These are phyloP conservation scores for Sarcophaga peregrina DNA, from an alignment of 1,140 invertebrate genomes.

Conservation along the genomic window DNA sequence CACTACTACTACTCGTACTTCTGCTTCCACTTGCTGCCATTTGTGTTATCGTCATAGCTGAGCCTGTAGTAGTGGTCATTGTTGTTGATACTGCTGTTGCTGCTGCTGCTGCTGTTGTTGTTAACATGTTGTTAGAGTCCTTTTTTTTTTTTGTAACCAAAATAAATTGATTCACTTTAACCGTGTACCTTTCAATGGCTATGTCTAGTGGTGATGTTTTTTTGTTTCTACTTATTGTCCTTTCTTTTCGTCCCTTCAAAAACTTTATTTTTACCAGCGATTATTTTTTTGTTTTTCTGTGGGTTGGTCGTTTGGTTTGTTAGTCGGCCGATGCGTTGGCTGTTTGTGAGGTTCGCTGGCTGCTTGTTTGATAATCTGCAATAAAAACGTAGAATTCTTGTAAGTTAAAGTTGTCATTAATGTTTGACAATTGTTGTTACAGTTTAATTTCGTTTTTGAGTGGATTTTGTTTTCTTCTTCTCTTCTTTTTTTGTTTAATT, in stretches of 20 bases:
- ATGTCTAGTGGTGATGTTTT: not conserved
- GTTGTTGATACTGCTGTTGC: conserved; percentile 37
- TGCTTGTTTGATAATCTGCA: conserved; percentile 33
- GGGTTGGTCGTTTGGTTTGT: no score
- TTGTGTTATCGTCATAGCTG: conserved; percentile 15
- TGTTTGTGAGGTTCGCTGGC: not conserved
- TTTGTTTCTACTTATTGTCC: no score
- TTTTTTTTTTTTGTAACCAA: conserved; percentile 24
- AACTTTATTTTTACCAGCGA: no score
- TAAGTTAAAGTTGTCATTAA: conserved; percentile 38
- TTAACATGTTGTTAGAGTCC: not conserved
- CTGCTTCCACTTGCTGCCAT: not conserved
- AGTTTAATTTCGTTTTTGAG: conserved; percentile 14
- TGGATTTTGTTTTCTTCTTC: not conserved
- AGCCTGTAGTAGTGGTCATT: not conserved
- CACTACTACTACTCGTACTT: not conserved
- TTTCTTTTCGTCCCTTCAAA: not conserved
- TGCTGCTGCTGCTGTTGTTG: conserved; percentile 32
- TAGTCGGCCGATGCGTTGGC: not conserved
- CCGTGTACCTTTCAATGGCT: not conserved
- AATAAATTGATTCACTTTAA: conserved; percentile 36
- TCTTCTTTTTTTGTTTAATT: not conserved
- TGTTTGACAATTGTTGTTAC: conserved; percentile 23
- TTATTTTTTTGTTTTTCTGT: no score
- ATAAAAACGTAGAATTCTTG: conserved; percentile 30